phyloP scores from a whole-genome alignment of 2,113 vertebrate species.

The Alces alces region DNA sequence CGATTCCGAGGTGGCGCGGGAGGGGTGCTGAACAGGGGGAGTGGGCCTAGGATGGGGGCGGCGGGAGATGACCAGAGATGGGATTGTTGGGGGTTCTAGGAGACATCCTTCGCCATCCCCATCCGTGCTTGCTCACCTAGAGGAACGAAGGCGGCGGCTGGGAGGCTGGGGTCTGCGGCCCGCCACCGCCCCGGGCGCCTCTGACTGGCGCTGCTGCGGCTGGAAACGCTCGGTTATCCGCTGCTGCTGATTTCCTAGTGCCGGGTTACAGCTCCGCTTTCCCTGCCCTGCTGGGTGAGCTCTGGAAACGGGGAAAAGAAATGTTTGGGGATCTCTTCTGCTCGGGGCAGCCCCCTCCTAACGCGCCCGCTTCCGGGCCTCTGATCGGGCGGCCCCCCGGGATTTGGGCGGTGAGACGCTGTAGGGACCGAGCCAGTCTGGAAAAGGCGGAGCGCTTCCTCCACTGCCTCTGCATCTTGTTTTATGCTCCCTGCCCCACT shows the following conservation, averaged over 20 bases:
- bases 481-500: background rate
- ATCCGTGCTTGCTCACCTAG: background rate
- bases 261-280: background rate
- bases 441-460: background rate
- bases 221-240: background rate
- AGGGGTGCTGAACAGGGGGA: background rate
- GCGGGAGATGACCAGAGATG: background rate
- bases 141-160: background rate
- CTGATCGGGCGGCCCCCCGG: background rate
- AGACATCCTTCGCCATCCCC: background rate
- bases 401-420: background rate
- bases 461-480: background rate
- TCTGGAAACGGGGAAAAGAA: background rate
- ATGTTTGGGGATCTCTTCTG: background rate
- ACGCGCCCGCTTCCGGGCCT: background rate
- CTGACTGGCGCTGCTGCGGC: background rate
- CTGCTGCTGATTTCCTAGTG: background rate
- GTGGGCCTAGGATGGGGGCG: background rate
- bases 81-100: background rate
- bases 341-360: background rate
- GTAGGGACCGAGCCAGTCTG: background rate
- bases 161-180: conserved; percentile 29
- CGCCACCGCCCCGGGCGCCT: background rate
- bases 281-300: background rate
- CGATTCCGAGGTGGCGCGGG: background rate